Evolutionary conservation across 2,888 invertebrate genomes (phyloP), one percentile per base, ranked within the genome.

Genomic region (Meganola albula): DNA sequence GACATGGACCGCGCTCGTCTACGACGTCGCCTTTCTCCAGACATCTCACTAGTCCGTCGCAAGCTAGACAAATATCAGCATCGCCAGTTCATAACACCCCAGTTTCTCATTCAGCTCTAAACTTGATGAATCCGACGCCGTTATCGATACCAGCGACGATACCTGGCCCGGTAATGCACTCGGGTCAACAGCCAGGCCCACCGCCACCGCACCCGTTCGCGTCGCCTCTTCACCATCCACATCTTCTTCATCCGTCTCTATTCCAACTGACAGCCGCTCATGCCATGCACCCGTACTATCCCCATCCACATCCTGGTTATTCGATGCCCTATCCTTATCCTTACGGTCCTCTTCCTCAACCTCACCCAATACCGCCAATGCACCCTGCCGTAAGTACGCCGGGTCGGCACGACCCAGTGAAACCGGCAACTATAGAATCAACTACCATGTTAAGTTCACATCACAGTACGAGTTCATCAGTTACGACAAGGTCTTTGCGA

Each of bases 351-450:
- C 87, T 92, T 39, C 91, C 92, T 3, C 92, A 92, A 57, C 92
- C 93, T 1, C 92, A 92, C 53, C 90, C 92, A 4, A 90, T 92
- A 61, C 91, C 91, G 9, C 92, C 91, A 2, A 90, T 91, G 58
- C 88, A 86, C 53, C 67, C 88, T 49, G 55, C 88, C 40, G 62
- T 77, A 7, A 84, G 82, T 49, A 69, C 78, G 14, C 74, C 85
- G 34, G 79, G 83, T 41, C 63, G 87, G 37, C 87, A 87, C 47
- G 87, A 87, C 16, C 79, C 83, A 51, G 80, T 80, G 13, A 87
- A 87, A 64, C 82, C 86, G 16, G 63, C 84, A 5, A 76, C 86
- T n/a, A 88, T 90, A 24, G 91, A 92, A 52, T 87, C 88, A 6
- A 90, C 90, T 31, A 91, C 91, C 0, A 90, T 91, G 63, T 86